Evolutionary conservation across 2,113 vertebrate genomes (phyloP), one percentile per base, ranked within the genome.

Genomic region (Notarius lentiginosus): DNA sequence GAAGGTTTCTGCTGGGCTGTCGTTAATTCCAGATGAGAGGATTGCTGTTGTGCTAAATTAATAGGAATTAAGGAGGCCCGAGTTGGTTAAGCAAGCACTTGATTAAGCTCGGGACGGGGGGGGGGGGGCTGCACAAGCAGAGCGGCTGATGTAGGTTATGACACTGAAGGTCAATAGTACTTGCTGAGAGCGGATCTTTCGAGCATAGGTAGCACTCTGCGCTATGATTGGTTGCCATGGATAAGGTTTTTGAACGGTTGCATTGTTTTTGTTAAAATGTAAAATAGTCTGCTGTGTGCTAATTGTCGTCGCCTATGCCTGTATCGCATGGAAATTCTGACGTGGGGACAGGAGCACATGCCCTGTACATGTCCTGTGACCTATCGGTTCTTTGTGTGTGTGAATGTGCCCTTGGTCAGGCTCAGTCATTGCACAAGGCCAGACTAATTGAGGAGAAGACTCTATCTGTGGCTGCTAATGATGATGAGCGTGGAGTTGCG

Each of bases 31-130:
- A 91, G 92, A 92, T 90, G 93, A 93, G 91, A 93, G 92, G 92
- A 90, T 92, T 91, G 93, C 94, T 93, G 94, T 95, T 95, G 94
- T 95, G 93, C 93, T 92, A 94, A 95, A 95, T 95, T 95, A 95
- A 95, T 95, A 92, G 93, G 94, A 95, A 95, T 95, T 95, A 94
- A 92, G 90, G 83, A 61, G 91, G 91, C 92, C 91, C 90, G 92
- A 95, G 94, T 94, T 95, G 94, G 94, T 95, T 95, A 95, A 95
- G 94, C 94, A 95, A 95, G 94, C 95, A 95, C 94, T 95, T 95
- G 94, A 95, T 95, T 95, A 95, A 94, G 66, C 83, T 53, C 10
- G 15, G 75, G 24, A 18, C 77, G 55, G 3, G 34, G 34, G 61
- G n/a, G n/a, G 58, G 76, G 70, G 68, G 68, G 73, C 73, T 89